Conservation (phyloP, 2,113 vertebrate genomes). For the Pteropus alecto region DNA sequence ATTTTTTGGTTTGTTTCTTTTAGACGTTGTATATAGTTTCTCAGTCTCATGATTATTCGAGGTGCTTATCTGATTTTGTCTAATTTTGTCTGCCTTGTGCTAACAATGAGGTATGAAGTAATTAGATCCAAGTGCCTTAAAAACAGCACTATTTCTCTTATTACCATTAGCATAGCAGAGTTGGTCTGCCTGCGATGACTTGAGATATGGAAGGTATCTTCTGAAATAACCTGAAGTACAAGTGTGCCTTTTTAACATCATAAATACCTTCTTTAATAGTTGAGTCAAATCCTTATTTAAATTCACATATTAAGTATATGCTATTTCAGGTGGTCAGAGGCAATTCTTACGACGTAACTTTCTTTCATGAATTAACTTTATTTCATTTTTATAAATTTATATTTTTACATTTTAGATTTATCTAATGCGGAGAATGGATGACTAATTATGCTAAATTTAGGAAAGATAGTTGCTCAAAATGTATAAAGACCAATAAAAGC, state of each 20-base stretch:
- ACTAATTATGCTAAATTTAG: background rate
- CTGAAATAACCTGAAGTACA: background rate
- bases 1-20: background rate
- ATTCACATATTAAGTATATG: background rate
- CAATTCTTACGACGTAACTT: background rate
- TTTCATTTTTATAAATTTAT: conserved; percentile 13
- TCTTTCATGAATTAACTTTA: background rate
- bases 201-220: background rate
- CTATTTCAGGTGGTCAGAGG: background rate
- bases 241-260: background rate
- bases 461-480: background rate
- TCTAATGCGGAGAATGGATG: background rate
- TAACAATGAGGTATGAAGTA: background rate
- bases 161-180: background rate
- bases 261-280: background rate
- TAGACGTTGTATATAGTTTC: background rate
- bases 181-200: background rate
- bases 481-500: background rate
- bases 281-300: background rate
- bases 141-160: background rate
- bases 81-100: background rate
- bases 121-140: background rate
- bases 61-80: background rate
- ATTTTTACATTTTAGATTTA: background rate
- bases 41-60: background rate